Percentiles rank a stretch among this genome's conserved stretches.
Evolutionary conservation across 2,888 invertebrate species (phyloP).

Genomic region (Heteromurus nitidus): DNA sequence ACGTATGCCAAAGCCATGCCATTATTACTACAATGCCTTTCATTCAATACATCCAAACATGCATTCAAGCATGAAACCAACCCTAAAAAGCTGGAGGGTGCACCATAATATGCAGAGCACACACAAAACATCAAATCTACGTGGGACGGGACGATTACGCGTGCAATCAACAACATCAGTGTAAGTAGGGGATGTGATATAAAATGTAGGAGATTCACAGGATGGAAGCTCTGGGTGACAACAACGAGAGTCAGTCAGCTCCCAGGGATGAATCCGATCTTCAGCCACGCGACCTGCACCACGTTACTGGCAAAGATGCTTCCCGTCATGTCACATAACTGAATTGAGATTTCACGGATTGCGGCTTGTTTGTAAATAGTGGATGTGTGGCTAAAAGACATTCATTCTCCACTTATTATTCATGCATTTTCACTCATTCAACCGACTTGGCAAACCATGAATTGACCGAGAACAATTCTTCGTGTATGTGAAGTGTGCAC

Average conservation of each 20-base stretch:
- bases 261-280: constrained; percentile 7
- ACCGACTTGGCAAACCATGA: not conserved
- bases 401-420: constrained; percentile 13
- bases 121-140: constrained; percentile 9
- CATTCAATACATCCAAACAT: constrained; percentile 9
- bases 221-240: not conserved
- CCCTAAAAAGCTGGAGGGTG: constrained; percentile 28
- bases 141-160: constrained; percentile 39
- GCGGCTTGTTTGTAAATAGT: constrained; percentile 73
- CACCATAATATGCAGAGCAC: not conserved
- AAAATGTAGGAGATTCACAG: not conserved
- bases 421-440: constrained; percentile 14
- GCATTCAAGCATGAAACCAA: constrained; percentile 54
- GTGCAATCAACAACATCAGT: constrained; percentile 27
- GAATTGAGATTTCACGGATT: constrained; percentile 73
- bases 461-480: not conserved
- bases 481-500: constrained; percentile 1
- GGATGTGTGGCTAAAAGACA: constrained; percentile 67
- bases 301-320: constrained; percentile 66
- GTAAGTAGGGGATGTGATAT: not conserved
- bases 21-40: not conserved
- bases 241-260: not conserved
- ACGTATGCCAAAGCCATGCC: constrained; percentile 1
- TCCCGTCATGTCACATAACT: constrained; percentile 70
- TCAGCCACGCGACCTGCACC: constrained; percentile 62